Conservation (phyloP, 2,113 vertebrate genomes). For the Neogale vison region DNA sequence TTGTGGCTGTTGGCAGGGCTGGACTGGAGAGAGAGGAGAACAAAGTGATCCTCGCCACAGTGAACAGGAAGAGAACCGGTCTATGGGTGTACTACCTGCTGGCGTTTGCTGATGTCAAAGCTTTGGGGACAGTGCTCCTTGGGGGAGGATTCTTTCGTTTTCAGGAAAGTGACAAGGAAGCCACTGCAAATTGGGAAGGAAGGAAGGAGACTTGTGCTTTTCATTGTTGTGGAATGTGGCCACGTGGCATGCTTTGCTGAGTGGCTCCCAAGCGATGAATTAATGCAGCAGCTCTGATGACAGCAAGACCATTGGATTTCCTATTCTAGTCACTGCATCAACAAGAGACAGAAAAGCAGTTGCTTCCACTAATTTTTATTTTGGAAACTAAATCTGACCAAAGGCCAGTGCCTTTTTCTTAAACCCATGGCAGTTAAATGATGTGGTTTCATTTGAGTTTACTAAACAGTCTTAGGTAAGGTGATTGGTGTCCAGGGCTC, state of each 20-base stretch:
- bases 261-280: background rate
- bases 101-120: rapidly evolving
- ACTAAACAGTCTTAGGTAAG: background rate
- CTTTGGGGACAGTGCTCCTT: rapidly evolving
- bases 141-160: background rate
- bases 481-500: background rate
- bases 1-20: background rate
- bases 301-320: background rate
- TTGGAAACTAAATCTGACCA: background rate
- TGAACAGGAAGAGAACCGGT: rapidly evolving
- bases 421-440: background rate
- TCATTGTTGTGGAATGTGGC: background rate
- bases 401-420: background rate
- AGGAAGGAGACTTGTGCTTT: no score
- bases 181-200: no score
- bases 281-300: background rate
- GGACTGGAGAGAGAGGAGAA: background rate
- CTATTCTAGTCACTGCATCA: background rate
- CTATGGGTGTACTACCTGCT: rapidly evolving
- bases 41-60: rapidly evolving
- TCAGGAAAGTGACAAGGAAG: rapidly evolving
- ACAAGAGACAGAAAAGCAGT: background rate
- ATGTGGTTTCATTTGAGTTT: background rate
- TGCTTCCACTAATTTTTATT: background rate
- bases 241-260: rapidly evolving